Conservation (phyloP, 2,797 vertebrate genomes). For the Mus spretus region DNA sequence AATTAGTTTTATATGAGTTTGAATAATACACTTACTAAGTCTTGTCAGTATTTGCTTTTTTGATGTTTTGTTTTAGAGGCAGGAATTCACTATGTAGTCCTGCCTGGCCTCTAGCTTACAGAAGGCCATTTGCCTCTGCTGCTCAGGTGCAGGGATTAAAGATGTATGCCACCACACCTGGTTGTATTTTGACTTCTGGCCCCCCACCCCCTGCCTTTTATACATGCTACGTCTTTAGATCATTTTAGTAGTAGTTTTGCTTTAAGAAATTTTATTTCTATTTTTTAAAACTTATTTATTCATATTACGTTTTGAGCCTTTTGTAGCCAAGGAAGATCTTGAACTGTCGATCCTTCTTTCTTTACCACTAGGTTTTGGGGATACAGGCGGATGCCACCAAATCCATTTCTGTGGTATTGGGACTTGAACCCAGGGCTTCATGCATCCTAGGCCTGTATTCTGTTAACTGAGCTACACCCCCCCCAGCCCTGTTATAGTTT, state of each 20-base stretch:
- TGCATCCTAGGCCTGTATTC: not conserved
- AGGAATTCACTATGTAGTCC: not conserved
- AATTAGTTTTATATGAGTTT: not conserved
- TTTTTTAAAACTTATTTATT: not conserved
- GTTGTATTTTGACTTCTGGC: not conserved
- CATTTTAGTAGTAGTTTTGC: conserved; percentile 36
- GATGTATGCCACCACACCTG: not conserved
- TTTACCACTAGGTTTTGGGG: not conserved
- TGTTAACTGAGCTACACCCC: not conserved
- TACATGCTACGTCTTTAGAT: conserved; percentile 30
- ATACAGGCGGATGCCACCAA: not conserved
- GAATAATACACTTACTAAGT: not conserved
- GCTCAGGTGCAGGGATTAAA: not conserved
- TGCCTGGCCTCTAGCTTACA: not conserved
- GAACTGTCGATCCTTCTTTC: fast-evolving
- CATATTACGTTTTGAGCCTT: no score
- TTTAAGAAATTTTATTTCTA: not conserved
- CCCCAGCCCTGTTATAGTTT: not conserved
- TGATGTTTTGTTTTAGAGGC: not conserved
- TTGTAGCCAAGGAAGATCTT: not conserved
- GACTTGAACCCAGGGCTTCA: not conserved
- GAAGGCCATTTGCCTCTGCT: not conserved
- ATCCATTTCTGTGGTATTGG: not conserved
- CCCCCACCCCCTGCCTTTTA: not conserved
- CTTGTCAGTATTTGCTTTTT: not conserved